Base-by-base conservation (phyloP, 2,888 invertebrate genomes). In the Stenichneumon culpator region DNA sequence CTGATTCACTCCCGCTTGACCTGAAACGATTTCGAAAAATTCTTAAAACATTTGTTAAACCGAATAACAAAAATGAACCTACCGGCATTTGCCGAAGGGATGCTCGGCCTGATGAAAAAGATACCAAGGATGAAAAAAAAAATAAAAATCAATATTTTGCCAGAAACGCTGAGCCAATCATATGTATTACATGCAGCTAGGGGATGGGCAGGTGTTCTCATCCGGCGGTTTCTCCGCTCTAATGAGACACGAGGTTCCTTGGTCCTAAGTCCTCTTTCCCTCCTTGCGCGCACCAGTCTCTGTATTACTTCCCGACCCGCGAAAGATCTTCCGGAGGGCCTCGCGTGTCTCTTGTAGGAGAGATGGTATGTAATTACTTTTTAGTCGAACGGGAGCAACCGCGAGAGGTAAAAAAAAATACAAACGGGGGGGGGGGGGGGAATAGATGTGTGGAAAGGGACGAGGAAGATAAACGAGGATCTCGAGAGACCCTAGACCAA, bases 1-100 rank as follows among this genome's bases (percentile, higher is more conserved):
- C 95, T 99, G 99, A 95, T 99, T 99, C 65, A 99, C 98, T 88
- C 99, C 99, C 63, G 98, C 98, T 95, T 99, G 99, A 92, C 99
- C 99, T 99, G 95, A 44, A 74, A 74, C 25, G n/a, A 67, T n/a
- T n/a, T 47, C 50, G 39, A 52, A 63, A 67, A 67, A 83, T 79
- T 44, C 69, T 65, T 65, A 68, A 67, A 52, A 16, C 25, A 44
- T 25, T 16, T 65, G 16, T 65, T 28, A 44, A n/a, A 25, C 16
- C n/a, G 7, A 25, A 25, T 9, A 25, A 50, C 19, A 63, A 16
- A 50, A 19, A 19, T 7, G 9, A 60, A 52, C 63, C 70, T 77
- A 70, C 65, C 36, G 52, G 52, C 54, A 80, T 68, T 39, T 47
- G 79, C 78, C 74, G 32, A 25, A 77, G 54, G 77, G 47, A 73